Evolutionary conservation across 2,797 vertebrate species (phyloP).

Genomic region (Eulemur albifrons): DNA sequence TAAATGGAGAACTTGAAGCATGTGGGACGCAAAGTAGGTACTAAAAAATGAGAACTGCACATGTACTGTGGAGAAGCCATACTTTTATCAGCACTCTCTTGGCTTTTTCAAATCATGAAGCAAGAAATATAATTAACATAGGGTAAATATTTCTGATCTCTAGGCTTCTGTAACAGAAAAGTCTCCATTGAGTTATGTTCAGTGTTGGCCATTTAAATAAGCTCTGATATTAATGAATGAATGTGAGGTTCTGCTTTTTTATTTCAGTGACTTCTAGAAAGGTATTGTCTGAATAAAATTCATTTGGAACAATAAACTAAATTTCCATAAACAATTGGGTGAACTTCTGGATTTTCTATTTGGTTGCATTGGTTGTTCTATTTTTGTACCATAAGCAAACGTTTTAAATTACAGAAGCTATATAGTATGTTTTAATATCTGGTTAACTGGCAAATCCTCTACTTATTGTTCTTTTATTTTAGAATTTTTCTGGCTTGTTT

Average conservation of each 20-base stretch:
- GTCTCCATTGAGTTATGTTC: not conserved
- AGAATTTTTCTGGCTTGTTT: not conserved
- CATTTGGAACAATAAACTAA: not conserved
- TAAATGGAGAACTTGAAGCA: constrained; percentile 5
- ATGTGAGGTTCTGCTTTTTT: not conserved
- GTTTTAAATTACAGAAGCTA: not conserved
- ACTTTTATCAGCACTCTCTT: not conserved
- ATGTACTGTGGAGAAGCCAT: not conserved
- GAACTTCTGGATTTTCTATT: not conserved
- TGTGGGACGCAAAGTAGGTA: not conserved
- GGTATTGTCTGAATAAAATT: not conserved
- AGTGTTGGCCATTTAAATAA: constrained; percentile 1
- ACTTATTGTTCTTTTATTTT: not conserved
- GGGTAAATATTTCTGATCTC: not conserved
- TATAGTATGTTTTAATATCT: not conserved
- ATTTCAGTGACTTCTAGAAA: constrained; percentile 14
- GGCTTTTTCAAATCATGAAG: not conserved
- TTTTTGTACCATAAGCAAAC: not conserved
- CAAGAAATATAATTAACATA: not conserved
- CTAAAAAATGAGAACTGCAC: not conserved
- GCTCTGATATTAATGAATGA: not conserved
- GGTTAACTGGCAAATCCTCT: not conserved
- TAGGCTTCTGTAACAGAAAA: not conserved
- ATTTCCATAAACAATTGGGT: not conserved
- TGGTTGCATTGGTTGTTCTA: not conserved